Conservation (phyloP, 2,888 invertebrate genomes). For the Drosophila buzzatii region DNA sequence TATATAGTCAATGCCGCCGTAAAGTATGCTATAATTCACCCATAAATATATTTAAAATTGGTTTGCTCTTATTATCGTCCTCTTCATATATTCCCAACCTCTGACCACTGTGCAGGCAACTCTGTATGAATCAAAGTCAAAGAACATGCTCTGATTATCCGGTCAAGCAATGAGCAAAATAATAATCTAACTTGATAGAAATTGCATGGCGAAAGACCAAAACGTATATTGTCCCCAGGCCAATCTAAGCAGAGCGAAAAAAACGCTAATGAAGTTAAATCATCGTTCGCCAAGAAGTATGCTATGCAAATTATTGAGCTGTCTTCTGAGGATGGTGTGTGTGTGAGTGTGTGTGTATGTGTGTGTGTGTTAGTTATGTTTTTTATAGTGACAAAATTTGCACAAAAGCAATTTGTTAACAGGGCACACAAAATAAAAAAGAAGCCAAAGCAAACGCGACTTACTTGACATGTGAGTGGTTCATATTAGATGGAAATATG, state of each 20-base stretch:
- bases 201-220: conserved; percentile 42
- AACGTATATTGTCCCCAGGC: conserved; percentile 31
- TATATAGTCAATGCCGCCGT: not conserved
- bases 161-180: conserved; percentile 67
- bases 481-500: not conserved
- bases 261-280: conserved; percentile 68
- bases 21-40: not conserved
- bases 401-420: conserved; percentile 78
- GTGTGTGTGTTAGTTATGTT: conserved; percentile 32
- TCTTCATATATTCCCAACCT: not conserved
- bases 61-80: too few species aligned
- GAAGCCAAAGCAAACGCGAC: conserved; percentile 43
- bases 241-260: conserved; percentile 30
- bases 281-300: conserved; percentile 41
- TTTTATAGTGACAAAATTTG: conserved; percentile 68
- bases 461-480: conserved; percentile 57
- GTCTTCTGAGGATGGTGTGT: conserved; percentile 10
- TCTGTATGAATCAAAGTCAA: conserved; percentile 32
- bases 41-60: not conserved
- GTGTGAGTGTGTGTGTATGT: conserved; percentile 6
- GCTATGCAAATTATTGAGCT: conserved; percentile 47
- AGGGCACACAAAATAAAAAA: conserved; percentile 35
- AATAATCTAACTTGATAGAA: conserved; percentile 38
- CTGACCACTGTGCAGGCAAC: conserved; percentile 37
- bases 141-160: conserved; percentile 75